Conservation (phyloP, 1,140 invertebrate species). For the Pogonus chalceus region DNA sequence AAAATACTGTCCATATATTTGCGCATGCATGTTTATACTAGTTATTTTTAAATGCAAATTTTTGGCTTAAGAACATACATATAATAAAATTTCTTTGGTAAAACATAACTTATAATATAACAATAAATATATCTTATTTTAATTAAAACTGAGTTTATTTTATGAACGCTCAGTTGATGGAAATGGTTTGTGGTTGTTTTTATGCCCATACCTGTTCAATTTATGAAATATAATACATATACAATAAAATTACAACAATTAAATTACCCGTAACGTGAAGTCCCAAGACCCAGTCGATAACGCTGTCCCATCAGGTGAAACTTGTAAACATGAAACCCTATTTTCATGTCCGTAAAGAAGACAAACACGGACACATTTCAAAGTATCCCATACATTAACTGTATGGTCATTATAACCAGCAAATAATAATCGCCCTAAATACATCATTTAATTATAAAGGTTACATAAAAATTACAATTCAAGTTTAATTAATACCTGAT, state of each 20-base stretch:
- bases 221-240: conserved; percentile 12
- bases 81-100: background rate
- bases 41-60: too few relatives aligned
- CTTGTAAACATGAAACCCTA: conserved; percentile 85
- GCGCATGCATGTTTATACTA: too few relatives aligned
- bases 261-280: conserved; percentile 75
- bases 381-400: conserved; percentile 96
- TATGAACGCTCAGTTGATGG: background rate
- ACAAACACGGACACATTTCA: conserved; percentile 84
- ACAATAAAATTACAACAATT: conserved; percentile 12
- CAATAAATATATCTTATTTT: background rate
- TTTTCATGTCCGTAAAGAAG: conserved; percentile 98
- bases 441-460: conserved; percentile 1
- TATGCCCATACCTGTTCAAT: conserved; percentile 30
- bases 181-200: conserved; percentile 18
- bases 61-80: too few relatives aligned
- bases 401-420: conserved; percentile 99
- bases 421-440: conserved; percentile 80
- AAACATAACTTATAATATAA: background rate
- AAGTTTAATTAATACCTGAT: too few relatives aligned
- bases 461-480: conserved; percentile 23
- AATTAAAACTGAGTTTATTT: background rate
- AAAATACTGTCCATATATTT: too few relatives aligned
- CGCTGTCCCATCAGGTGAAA: conserved; percentile 96
- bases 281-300: conserved; percentile 98